phyloP scores from a whole-genome alignment of 2,113 vertebrate genomes.

The Myrmecophaga tridactyla region DNA sequence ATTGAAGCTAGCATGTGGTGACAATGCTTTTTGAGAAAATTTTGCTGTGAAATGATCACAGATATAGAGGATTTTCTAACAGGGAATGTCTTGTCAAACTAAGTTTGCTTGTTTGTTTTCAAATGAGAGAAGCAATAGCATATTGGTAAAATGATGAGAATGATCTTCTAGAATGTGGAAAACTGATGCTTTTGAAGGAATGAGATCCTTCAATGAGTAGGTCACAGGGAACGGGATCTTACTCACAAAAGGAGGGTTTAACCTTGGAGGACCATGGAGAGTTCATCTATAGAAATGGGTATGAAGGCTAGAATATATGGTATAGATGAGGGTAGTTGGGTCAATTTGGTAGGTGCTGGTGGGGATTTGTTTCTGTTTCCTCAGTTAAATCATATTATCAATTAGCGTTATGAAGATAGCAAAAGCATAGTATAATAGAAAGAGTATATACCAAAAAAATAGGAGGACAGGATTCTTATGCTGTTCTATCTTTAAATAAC shows the following conservation, averaged over 20 bases:
- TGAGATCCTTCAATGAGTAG: background rate
- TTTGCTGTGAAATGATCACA: background rate
- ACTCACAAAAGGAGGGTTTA: background rate
- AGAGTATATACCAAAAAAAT: rapidly evolving
- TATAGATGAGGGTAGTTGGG: background rate
- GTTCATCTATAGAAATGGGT: rapidly evolving
- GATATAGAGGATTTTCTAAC: background rate
- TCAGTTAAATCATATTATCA: background rate
- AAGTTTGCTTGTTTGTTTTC: background rate
- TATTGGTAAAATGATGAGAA: background rate
- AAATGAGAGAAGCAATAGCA: background rate
- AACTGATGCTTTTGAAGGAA: background rate
- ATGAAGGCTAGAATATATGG: background rate
- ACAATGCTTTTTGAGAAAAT: background rate
- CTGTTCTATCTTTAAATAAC: background rate
- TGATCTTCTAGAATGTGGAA: background rate
- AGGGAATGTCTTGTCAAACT: background rate
- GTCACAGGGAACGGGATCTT: background rate
- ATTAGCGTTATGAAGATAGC: background rate
- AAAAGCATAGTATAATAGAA: background rate
- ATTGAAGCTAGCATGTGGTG: background rate
- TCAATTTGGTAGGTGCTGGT: background rate
- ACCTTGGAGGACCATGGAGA: rapidly evolving
- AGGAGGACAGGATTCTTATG: background rate
- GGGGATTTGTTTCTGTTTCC: background rate